Conservation (phyloP, 2,888 invertebrate species). For the Ornithoptera alexandrae region DNA sequence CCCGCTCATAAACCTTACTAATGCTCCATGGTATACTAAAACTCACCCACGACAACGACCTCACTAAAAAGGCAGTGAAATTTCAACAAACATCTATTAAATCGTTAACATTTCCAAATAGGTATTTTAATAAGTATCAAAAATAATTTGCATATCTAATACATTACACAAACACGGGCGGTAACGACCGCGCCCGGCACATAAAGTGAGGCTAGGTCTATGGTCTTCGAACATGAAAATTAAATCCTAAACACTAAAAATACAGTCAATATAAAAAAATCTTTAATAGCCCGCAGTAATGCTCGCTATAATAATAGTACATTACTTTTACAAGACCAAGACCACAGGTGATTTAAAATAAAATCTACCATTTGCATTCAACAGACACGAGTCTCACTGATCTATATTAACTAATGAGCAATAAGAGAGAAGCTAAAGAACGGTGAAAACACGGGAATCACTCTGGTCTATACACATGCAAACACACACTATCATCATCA, state of each 20-base stretch:
- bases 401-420: conserved; percentile 32
- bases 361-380: conserved; percentile 30
- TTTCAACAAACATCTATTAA: conserved; percentile 48
- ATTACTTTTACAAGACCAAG: not conserved
- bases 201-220: conserved; percentile 17
- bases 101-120: conserved; percentile 46
- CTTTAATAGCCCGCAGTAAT: conserved; percentile 3
- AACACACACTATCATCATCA: conserved; percentile 46
- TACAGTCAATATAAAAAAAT: conserved; percentile 10
- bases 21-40: conserved; percentile 25
- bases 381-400: conserved; percentile 50
- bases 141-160: conserved; percentile 60
- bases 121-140: conserved; percentile 60
- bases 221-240: conserved; percentile 23
- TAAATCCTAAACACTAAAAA: conserved; percentile 16
- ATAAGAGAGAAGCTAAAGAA: conserved; percentile 22
- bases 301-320: not conserved
- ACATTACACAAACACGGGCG: conserved; percentile 41
- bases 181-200: conserved; percentile 3
- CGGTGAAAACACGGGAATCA: conserved; percentile 17
- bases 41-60: conserved; percentile 54
- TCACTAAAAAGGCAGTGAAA: conserved; percentile 51
- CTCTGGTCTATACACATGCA: conserved; percentile 37
- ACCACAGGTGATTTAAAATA: not conserved
- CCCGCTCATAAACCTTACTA: conserved; percentile 15